A percentile compares a stretch with the other conserved stretches of the same genome.
Evolutionary conservation across 2,797 vertebrate genomes (phyloP).

Genomic region (Sebastiscus tertius): DNA sequence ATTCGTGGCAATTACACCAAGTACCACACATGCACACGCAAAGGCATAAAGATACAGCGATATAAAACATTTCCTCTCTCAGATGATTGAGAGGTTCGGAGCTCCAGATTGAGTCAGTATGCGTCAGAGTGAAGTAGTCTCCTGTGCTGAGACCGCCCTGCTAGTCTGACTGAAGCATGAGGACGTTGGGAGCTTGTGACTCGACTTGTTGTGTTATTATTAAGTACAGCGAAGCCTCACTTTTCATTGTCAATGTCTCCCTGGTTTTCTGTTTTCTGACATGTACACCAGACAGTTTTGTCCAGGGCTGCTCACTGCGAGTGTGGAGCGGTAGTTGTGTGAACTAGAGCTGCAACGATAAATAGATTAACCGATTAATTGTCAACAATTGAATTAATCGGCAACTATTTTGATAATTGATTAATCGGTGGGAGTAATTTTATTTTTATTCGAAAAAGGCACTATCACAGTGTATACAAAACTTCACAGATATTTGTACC

Average conservation of each 20-base stretch:
- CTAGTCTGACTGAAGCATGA: constrained; percentile 3
- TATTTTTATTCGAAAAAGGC: too few relatives aligned
- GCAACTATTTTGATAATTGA: too few relatives aligned
- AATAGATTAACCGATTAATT: too few relatives aligned
- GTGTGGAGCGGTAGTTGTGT: background rate
- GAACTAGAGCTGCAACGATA: background rate
- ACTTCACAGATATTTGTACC: too few relatives aligned
- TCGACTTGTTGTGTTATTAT: background rate
- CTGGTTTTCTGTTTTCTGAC: background rate
- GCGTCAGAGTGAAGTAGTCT: constrained; percentile 13
- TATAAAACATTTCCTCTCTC: constrained; percentile 62
- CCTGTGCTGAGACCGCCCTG: constrained; percentile 1
- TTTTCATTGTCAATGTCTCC: background rate
- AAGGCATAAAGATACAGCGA: constrained; percentile 53
- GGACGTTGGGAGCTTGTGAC: constrained; percentile 10
- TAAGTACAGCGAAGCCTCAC: background rate
- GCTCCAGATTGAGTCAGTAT: constrained; percentile 41
- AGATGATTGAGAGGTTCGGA: constrained; percentile 53
- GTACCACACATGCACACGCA: constrained; percentile 62
- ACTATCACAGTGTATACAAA: too few relatives aligned
- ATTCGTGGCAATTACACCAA: constrained; percentile 31
- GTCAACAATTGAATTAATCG: too few relatives aligned
- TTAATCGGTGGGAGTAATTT: too few relatives aligned
- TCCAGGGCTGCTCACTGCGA: background rate
- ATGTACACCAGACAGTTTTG: background rate